Evolutionary conservation across 2,888 invertebrate genomes (phyloP).

Genomic region (Synergus gifuensis): DNA sequence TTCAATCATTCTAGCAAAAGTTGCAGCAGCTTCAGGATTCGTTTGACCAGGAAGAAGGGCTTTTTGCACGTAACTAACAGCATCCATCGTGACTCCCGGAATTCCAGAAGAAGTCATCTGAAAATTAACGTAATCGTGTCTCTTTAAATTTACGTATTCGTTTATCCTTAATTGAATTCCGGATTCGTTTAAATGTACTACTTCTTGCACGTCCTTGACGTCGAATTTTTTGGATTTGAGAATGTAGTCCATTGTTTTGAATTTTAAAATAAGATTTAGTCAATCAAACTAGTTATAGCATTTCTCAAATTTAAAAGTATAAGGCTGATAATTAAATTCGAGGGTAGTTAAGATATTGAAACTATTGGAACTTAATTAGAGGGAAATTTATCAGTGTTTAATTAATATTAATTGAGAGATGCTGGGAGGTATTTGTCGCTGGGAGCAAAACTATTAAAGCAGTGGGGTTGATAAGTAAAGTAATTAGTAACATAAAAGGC

Average conservation of each 20-base stretch:
- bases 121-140: conserved; percentile 55
- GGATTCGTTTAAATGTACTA: not conserved
- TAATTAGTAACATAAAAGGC: conserved; percentile 61
- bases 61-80: conserved; percentile 94
- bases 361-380: not conserved
- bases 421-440: not conserved
- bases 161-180: conserved; percentile 1
- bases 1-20: conserved; percentile 97
- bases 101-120: conserved; percentile 96
- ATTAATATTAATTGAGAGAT: not conserved
- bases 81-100: conserved; percentile 93
- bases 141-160: conserved; percentile 23
- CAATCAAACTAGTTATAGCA: not conserved
- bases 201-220: too few species aligned
- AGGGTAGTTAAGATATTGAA: not conserved
- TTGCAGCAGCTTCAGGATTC: conserved; percentile 97
- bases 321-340: not conserved
- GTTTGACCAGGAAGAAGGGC: conserved; percentile 93
- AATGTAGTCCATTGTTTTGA: not conserved
- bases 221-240: not conserved
- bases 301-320: not conserved
- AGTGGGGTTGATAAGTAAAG: not conserved
- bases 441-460: conserved; percentile 9
- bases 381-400: not conserved
- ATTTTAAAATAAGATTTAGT: not conserved